phyloP scores from a whole-genome alignment of 2,113 vertebrate genomes.

The Taxidea taxus region DNA sequence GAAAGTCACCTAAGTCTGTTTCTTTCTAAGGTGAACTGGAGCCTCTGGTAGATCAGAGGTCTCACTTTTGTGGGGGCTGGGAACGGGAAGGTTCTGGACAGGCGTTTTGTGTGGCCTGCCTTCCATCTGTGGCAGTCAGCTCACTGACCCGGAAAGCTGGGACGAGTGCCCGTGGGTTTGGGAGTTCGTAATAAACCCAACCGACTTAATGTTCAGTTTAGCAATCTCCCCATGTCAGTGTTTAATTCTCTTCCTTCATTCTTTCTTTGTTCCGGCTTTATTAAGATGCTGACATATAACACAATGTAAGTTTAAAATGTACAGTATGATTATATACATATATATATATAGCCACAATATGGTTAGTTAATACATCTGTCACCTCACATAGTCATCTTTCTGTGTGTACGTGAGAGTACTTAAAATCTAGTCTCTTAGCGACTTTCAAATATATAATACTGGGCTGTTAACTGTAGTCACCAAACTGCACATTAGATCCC shows the following conservation, averaged over 20 bases:
- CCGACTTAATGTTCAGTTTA: background rate
- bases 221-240: background rate
- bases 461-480: background rate
- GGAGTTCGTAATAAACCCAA: background rate
- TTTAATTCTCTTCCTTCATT: background rate
- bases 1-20: background rate
- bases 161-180: background rate
- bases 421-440: background rate
- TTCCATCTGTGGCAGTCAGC: background rate
- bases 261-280: background rate
- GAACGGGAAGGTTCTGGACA: background rate
- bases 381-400: background rate
- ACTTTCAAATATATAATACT: background rate
- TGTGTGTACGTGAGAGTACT: background rate
- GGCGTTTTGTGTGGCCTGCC: background rate
- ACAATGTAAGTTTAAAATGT: background rate
- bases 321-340: background rate
- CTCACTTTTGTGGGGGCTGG: accelerated
- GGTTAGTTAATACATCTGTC: background rate
- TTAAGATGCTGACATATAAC: background rate
- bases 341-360: background rate
- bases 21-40: background rate
- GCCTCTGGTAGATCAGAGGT: background rate
- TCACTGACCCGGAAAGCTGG: background rate
- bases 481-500: background rate